Base-by-base conservation (phyloP, 2,113 vertebrate genomes). In the Parus major region DNA sequence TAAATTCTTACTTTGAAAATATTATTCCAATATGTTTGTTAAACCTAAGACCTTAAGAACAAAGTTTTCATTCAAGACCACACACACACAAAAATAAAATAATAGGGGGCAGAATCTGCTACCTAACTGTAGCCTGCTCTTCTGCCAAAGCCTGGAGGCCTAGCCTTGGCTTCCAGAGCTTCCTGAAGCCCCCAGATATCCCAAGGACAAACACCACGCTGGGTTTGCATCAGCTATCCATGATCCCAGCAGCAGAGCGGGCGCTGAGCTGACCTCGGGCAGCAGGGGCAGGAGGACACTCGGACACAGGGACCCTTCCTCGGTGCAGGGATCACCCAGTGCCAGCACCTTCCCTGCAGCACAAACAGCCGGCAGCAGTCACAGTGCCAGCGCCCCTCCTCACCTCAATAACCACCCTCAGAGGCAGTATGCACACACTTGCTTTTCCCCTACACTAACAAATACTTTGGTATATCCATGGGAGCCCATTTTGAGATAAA, bases 41-140 rank as follows among this genome's bases (percentile, higher is more conserved):
- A 55, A 75, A 82, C 7, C 9, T 22, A 46, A 57, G 33, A 66
- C 33, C 12, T 55, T 35, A 57, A 18, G 31, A 53, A 39, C 7
- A 24, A 85, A n/a, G 10, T 68, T 63, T 80, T 71, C 12, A 55
- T 55, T 63, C 11, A 49, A 31, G 47, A 57, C 59, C 14, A 52
- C 3, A n/a, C 18, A 41, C 0, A 27, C 1, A 27, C 2, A 36
- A 19, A 35, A 8, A 12, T 12, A 71, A 53, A 29, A 16, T 22
- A 15, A 3, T 0, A 2, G 0, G 1, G 7, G 11, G 4, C 3
- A 12, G 21, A 53, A 35, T 36, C 42, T 42, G 25, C 47, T 47
- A 36, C 64, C 49, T 29, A 72, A 52, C 16, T 7, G 4, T 3
- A 46, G 12, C 6, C 33, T 44, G 15, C 22, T 44, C n/a, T 82